These are phyloP conservation scores for Triplophysa tibetana DNA, from an alignment of 2,113 vertebrate genomes.

Conservation along the genomic window DNA sequence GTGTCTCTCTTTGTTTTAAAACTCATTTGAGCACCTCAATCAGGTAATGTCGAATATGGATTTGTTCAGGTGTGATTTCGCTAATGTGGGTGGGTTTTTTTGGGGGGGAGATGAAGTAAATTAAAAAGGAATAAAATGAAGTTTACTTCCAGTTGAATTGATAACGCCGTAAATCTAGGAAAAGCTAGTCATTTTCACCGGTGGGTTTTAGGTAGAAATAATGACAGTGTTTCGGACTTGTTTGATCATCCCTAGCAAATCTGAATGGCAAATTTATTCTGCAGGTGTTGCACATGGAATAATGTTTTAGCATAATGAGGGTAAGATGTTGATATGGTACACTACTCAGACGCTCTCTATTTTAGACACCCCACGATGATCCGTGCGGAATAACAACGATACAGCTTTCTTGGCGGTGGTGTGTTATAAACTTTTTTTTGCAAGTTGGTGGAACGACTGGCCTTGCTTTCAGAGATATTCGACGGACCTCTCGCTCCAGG, in stretches of 20 bases:
- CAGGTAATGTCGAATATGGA: constrained; percentile 38
- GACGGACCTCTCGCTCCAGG: neutral
- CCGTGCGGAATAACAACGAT: constrained; percentile 3
- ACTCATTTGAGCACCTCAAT: constrained; percentile 28
- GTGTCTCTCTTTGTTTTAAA: constrained; percentile 38
- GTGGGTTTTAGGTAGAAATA: constrained; percentile 77
- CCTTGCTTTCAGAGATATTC: too few relatives aligned
- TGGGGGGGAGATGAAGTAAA: constrained; percentile 72
- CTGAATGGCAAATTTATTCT: constrained; percentile 82
- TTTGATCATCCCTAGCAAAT: constrained; percentile 81
- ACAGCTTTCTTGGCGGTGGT: constrained; percentile 8
- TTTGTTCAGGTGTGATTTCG: constrained; percentile 68
- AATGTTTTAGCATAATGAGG: constrained; percentile 79
- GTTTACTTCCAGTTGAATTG: constrained; percentile 81
- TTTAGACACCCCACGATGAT: constrained; percentile 59
- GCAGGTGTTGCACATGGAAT: constrained; percentile 83
- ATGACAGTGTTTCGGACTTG: constrained; percentile 81
- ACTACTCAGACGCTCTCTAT: constrained; percentile 71
- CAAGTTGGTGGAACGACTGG: neutral
- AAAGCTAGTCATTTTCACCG: constrained; percentile 51
- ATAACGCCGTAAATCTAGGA: constrained; percentile 71
- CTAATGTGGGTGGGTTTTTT: constrained; percentile 70
- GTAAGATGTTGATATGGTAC: constrained; percentile 76
- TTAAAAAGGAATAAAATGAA: constrained; percentile 79
- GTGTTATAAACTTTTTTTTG: constrained; percentile 32